A percentile compares a stretch with the other conserved stretches of the same genome.
Evolutionary conservation across 2,113 vertebrate species (phyloP).

Genomic region (Crotalus helleri): DNA sequence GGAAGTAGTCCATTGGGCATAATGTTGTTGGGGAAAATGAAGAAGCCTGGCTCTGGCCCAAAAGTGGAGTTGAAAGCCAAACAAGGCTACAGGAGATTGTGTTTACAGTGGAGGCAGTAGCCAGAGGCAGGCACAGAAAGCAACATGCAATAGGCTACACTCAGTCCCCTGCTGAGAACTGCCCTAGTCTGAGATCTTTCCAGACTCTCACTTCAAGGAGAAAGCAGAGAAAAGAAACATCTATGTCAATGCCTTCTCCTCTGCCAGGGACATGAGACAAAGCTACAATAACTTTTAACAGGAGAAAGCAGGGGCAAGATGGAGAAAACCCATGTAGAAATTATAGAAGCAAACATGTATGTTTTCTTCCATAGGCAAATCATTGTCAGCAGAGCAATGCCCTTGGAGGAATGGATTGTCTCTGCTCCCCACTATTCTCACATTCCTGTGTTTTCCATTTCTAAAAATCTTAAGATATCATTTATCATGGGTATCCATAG

Average conservation of each 20-base stretch:
- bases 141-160: background rate
- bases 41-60: background rate
- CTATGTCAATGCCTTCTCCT: background rate
- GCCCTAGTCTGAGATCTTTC: background rate
- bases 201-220: background rate
- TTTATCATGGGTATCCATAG: background rate
- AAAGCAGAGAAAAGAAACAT: background rate
- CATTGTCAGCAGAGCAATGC: background rate
- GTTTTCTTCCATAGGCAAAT: background rate
- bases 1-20: background rate
- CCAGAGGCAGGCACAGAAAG: background rate
- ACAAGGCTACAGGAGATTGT: background rate
- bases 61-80: background rate
- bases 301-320: background rate
- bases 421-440: background rate
- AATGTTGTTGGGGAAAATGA: rapidly evolving
- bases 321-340: background rate
- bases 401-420: background rate
- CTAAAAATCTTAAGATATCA: background rate
- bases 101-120: background rate
- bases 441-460: background rate
- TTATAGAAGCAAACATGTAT: background rate
- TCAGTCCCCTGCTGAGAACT: background rate
- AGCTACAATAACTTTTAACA: background rate
- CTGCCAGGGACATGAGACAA: background rate